Percentiles rank a stretch among this genome's conserved stretches.
Conservation (phyloP, 1,140 invertebrate species). For the Papilio machaon region DNA sequence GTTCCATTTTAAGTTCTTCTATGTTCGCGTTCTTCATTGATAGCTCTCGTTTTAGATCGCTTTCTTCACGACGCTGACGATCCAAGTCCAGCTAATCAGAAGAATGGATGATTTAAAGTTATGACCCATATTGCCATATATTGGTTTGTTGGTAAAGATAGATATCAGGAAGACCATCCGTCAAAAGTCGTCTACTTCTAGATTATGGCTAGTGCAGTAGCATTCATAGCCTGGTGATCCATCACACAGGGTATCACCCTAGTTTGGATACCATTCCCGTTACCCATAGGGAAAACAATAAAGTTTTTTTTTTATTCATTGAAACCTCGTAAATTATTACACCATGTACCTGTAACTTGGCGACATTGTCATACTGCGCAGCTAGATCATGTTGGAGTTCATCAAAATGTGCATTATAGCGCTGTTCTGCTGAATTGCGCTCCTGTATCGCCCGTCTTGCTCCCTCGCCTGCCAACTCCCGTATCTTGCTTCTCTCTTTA, state of each 20-base stretch:
- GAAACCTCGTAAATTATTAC: too few relatives aligned
- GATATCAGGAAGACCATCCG: too few relatives aligned
- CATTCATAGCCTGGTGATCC: not conserved
- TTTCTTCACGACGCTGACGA: constrained; percentile 88
- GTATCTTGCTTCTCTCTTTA: constrained; percentile 84
- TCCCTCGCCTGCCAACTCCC: constrained; percentile 82
- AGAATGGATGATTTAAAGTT: not conserved
- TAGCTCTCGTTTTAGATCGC: constrained; percentile 87
- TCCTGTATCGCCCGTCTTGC: constrained; percentile 86
- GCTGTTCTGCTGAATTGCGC: constrained; percentile 86
- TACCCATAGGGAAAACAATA: too few relatives aligned
- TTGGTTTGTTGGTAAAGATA: too few relatives aligned
- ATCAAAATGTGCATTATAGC: constrained; percentile 88
- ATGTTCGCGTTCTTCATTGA: constrained; percentile 87
- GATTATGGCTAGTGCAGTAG: too few relatives aligned
- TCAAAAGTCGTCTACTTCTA: too few relatives aligned
- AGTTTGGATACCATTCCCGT: too few relatives aligned
- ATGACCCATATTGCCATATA: not conserved
- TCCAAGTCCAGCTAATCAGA: constrained; percentile 86
- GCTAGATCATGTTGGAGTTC: constrained; percentile 89
- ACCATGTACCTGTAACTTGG: constrained; percentile 83
- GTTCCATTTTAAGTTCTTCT: constrained; percentile 90
- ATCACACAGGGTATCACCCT: too few relatives aligned
- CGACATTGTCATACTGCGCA: constrained; percentile 89
- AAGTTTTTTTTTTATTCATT: too few relatives aligned